Percentiles rank a stretch among this genome's conserved stretches.
phyloP scores from a whole-genome alignment of 2,888 invertebrate species.

The Microchrysa polita region DNA sequence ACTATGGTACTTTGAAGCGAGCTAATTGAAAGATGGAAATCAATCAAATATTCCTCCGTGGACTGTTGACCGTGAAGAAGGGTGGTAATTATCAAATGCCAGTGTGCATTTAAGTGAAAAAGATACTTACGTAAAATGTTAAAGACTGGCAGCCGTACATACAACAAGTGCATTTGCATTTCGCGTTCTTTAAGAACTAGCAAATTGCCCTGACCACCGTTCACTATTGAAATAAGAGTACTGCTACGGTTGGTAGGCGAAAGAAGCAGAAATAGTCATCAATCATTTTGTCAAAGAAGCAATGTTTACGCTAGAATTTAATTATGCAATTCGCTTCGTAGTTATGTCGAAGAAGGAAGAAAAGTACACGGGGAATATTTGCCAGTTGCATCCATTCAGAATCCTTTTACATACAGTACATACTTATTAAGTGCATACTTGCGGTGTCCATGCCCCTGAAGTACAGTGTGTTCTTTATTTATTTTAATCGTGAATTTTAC shows the following conservation, averaged over 20 bases:
- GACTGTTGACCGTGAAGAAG: slow-evolving; percentile 20
- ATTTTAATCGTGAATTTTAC: too few relatives aligned
- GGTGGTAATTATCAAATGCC: slow-evolving; percentile 27
- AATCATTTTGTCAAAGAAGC: slow-evolving; percentile 48
- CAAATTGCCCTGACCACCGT: slow-evolving; percentile 26
- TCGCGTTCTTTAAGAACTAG: too few relatives aligned
- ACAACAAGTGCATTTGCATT: too few relatives aligned
- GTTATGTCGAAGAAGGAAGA: neutral
- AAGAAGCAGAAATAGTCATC: slow-evolving; percentile 37
- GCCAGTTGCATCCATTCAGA: neutral
- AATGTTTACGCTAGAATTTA: slow-evolving; percentile 47
- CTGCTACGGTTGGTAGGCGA: neutral
- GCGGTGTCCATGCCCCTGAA: too few relatives aligned
- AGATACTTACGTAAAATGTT: slow-evolving; percentile 13
- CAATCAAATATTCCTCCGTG: slow-evolving; percentile 37
- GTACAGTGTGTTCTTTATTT: too few relatives aligned
- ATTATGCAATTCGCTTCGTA: slow-evolving; percentile 42
- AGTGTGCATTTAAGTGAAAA: slow-evolving; percentile 13
- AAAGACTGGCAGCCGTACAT: too few relatives aligned
- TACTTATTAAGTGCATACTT: too few relatives aligned
- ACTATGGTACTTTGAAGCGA: neutral
- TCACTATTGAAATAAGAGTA: slow-evolving; percentile 1
- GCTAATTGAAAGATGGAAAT: slow-evolving; percentile 35
- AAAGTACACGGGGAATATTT: neutral
- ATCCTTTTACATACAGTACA: too few relatives aligned